Evolutionary conservation across 2,113 vertebrate genomes (phyloP), one percentile per base, ranked within the genome.

Genomic region (Solea solea): DNA sequence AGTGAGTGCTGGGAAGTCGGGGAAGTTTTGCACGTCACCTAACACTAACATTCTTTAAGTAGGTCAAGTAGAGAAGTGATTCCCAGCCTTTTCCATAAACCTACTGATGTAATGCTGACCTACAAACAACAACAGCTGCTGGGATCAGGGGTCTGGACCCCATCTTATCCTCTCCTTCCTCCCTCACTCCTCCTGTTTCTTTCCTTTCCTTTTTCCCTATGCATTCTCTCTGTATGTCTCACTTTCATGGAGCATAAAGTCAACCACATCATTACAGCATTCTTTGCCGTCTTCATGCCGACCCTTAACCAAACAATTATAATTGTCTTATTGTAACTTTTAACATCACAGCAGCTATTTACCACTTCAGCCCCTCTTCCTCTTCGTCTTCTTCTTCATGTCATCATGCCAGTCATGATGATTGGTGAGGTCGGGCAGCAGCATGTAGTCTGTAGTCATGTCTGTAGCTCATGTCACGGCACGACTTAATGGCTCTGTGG

Each of bases 31-130:
- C 72, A 79, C 90, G 80, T 85, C 88, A 51, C 72, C 65, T 74
- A 88, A 89, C 77, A 90, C 78, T 80, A 90, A 90, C 85, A 89
- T 86, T 88, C 88, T 81, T 86, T 77, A 91, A 89, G 84, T 91
- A 91, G 90, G 91, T 91, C 89, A 89, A 84, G 75, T 74, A 49
- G 69, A 86, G 83, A 83, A 82, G 84, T 87, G 81, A 83, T 89
- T 88, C 80, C 76, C 79, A 91, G 86, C 64, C 80, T 84, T 86
- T 89, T 92, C 82, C 80, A 76, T 82, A 84, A 88, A 89, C 79
- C 74, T 81, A 58, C 84, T 90, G 89, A 92, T 85, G 91, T 90
- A 88, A 92, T 86, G 82, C 75, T 88, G 88, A 89, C 86, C 90
- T 76, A 89, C 89, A 90, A 91, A 85, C 78, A 86, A 73, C 85